Evolutionary conservation across 2,888 invertebrate species (phyloP), one percentile per base, ranked within the genome.

Genomic region (Pyrrhosoma nymphula): DNA sequence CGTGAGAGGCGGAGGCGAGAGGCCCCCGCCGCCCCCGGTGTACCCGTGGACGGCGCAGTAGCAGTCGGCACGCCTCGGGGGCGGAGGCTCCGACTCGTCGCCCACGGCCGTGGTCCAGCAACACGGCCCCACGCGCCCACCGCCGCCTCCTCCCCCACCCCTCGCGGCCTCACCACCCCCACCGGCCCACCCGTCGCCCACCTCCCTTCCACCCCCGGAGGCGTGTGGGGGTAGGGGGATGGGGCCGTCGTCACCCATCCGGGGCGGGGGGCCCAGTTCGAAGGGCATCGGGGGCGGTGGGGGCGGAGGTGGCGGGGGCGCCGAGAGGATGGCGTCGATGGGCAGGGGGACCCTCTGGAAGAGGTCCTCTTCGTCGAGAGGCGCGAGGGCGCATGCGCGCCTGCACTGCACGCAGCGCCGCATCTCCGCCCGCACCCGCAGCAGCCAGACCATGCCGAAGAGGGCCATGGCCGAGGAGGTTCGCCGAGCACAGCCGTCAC

Each of bases 371-470:
- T 69, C 69, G 90, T 69, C 89, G 63, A 60, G 56, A 56, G 90
- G 56, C 26, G 82, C 35, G 23, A 75, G 56, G 69, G 69, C 63
- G 90, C 56, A 55, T 35, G 82, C 56, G 91, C 35, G 91, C 47
- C 97, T 97, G 97, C 98, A 98, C 96, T 98, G 98, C 95, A 98
- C 98, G 97, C 98, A 98, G 96, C 98, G 98, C 97, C 98, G 98
- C 97, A 98, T 98, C 97, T 98, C 98, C 96, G 98, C 98, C 97
- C 98, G 98, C 97, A 98, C 98, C 96, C 98, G 98, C 97, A 98
- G 97, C 97, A 98, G 97, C 98, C 98, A 98, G 97, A 98, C 98
- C 98, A 98, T 98, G 97, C 98, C 98, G 97, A 98, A 98, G 96
- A 98, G 98, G 97, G 98, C 98, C 98, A 98, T 98, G 98, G 97